These are phyloP conservation scores for Pelmatolapia mariae DNA, from an alignment of 2,113 vertebrate genomes.

Conservation along the genomic window DNA sequence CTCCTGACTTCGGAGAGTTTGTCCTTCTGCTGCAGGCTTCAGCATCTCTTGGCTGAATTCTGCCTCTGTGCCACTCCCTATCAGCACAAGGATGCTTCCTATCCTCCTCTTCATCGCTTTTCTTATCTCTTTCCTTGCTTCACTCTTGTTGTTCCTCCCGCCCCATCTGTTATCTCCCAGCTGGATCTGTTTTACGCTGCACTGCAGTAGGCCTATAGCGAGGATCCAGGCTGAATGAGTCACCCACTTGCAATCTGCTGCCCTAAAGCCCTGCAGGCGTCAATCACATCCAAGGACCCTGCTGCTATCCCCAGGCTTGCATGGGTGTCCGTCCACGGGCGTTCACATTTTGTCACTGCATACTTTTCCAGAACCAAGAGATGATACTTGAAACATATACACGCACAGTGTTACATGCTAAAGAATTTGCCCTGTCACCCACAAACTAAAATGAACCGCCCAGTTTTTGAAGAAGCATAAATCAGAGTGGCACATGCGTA, in stretches of 20 bases:
- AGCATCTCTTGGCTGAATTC: background rate
- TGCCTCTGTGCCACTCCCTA: background rate
- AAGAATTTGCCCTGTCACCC: background rate
- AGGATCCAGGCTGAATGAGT: slow-evolving; percentile 55
- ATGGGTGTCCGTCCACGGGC: background rate
- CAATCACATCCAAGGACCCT: slow-evolving; percentile 29
- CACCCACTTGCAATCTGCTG: slow-evolving; percentile 65
- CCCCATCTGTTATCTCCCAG: slow-evolving; percentile 61
- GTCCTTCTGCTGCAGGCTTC: background rate
- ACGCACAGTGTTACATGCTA: background rate
- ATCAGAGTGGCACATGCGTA: background rate
- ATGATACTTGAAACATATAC: background rate
- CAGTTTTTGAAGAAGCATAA: background rate
- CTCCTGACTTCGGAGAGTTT: background rate
- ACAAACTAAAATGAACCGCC: background rate
- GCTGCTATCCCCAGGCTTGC: background rate
- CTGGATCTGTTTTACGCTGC: slow-evolving; percentile 56
- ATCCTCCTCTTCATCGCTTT: background rate
- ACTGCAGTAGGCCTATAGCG: slow-evolving; percentile 48
- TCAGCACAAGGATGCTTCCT: background rate
- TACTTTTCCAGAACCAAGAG: background rate
- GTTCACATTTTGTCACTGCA: background rate
- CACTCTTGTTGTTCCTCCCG: slow-evolving; percentile 5
- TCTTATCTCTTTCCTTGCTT: slow-evolving; percentile 10
- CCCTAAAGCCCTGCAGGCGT: slow-evolving; percentile 30